These are phyloP conservation scores for Melanerpes aurifrons DNA, from an alignment of 2,113 vertebrate species.

Conservation along the genomic window DNA sequence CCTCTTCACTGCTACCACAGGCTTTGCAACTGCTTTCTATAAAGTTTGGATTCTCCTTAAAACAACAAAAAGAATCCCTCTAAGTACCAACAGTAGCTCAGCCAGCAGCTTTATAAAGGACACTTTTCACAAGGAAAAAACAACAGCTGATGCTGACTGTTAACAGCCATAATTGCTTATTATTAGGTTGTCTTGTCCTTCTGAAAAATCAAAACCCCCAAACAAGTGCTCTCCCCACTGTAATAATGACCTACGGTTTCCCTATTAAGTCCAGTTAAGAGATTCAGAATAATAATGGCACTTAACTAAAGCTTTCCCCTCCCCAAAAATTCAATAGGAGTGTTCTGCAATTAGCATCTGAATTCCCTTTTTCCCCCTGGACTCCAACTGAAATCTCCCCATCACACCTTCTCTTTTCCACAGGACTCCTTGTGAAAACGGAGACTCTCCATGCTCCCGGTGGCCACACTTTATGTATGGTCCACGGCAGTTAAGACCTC, in stretches of 20 bases:
- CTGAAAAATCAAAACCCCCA: background rate
- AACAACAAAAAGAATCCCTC: background rate
- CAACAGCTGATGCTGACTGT: background rate
- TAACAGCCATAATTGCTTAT: background rate
- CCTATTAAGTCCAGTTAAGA: background rate
- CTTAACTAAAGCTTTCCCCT: background rate
- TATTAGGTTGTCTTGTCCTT: background rate
- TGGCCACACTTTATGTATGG: too few relatives aligned
- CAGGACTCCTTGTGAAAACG: too few relatives aligned
- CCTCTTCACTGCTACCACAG: slow-evolving; percentile 83
- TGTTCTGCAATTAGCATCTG: background rate
- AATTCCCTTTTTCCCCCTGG: background rate
- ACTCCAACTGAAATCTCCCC: too few relatives aligned
- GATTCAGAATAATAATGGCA: background rate
- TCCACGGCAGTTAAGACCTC: too few relatives aligned
- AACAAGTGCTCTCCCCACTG: background rate
- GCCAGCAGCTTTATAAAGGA: background rate
- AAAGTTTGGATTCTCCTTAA: slow-evolving; percentile 84
- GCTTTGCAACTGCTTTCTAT: slow-evolving; percentile 85
- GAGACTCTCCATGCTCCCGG: too few relatives aligned
- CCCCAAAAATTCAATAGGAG: background rate
- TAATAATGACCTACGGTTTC: background rate
- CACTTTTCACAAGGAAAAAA: background rate
- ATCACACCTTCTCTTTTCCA: too few relatives aligned
- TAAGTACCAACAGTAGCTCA: background rate